Evolutionary conservation across 2,888 invertebrate genomes (phyloP).

Genomic region (Amblyjoppa proteus): DNA sequence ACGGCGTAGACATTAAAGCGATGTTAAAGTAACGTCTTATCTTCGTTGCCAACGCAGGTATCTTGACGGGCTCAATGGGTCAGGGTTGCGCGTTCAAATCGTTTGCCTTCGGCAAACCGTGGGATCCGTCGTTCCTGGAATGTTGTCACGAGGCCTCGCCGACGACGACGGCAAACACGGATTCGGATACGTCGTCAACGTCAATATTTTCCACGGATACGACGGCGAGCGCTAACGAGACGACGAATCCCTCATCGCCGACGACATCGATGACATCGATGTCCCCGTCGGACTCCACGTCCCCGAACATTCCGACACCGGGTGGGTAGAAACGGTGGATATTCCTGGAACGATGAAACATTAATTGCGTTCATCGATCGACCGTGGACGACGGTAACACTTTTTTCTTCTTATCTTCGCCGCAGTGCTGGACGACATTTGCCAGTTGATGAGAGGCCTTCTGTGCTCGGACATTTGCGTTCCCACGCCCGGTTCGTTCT

Average conservation of each 20-base stretch:
- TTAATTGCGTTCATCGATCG: constrained; percentile 57
- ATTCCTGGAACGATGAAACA: constrained; percentile 52
- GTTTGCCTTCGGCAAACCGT: constrained; percentile 87
- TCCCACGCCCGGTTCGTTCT: constrained; percentile 90
- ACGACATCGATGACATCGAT: constrained; percentile 21
- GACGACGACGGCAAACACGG: constrained; percentile 72
- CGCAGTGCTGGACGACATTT: constrained; percentile 83
- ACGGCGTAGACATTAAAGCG: constrained; percentile 2
- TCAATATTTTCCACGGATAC: constrained; percentile 59
- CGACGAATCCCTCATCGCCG: constrained; percentile 48
- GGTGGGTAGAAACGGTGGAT: constrained; percentile 50
- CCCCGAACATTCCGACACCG: constrained; percentile 67
- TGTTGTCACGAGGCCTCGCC: constrained; percentile 87
- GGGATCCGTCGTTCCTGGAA: constrained; percentile 87
- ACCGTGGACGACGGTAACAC: not conserved
- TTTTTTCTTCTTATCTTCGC: constrained; percentile 54
- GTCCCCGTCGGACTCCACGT: constrained; percentile 55
- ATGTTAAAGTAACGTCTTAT: constrained; percentile 49
- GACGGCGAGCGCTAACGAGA: constrained; percentile 49
- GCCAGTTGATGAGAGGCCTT: constrained; percentile 85
- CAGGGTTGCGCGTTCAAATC: constrained; percentile 86
- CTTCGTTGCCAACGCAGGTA: constrained; percentile 82
- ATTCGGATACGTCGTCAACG: constrained; percentile 52
- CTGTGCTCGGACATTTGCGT: constrained; percentile 93
- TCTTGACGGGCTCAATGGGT: constrained; percentile 87